These are phyloP conservation scores for Aporophyla nigra DNA, from an alignment of 2,888 invertebrate species.

Conservation along the genomic window DNA sequence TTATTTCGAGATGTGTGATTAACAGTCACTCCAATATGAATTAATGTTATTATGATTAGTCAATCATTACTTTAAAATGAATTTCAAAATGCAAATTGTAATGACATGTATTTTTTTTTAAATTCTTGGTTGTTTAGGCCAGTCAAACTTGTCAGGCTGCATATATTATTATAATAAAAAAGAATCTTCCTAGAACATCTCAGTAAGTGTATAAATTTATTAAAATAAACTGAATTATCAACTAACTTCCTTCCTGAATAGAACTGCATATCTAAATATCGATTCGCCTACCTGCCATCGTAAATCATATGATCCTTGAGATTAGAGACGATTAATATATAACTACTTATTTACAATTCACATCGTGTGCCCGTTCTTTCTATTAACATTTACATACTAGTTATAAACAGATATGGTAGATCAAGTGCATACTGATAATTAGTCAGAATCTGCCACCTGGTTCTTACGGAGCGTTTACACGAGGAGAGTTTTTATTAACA, in stretches of 20 bases:
- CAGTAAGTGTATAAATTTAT: not conserved
- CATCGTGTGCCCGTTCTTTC: conserved; percentile 62
- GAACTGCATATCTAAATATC: not conserved
- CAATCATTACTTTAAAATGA: no score
- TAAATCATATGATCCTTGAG: conserved; percentile 69
- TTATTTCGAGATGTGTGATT: no score
- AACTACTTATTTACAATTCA: conserved; percentile 62
- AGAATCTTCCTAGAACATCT: not conserved
- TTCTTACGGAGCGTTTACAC: not conserved
- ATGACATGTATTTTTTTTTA: no score
- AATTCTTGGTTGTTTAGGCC: no score
- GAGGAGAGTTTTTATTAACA: not conserved
- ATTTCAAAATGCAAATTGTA: no score
- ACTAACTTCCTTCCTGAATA: conserved; percentile 45
- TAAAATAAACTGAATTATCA: conserved; percentile 1
- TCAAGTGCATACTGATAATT: conserved; percentile 52
- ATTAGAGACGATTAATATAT: conserved; percentile 68
- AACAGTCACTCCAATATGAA: no score
- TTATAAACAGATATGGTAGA: conserved; percentile 52
- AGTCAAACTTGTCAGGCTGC: not conserved
- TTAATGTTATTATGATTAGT: no score
- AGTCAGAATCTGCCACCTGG: conserved; percentile 47
- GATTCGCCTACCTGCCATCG: conserved; percentile 29
- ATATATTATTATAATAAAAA: not conserved
- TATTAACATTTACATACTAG: conserved; percentile 68